Evolutionary conservation across 1,140 invertebrate species (phyloP).

Genomic region (Bombyx mandarina): DNA sequence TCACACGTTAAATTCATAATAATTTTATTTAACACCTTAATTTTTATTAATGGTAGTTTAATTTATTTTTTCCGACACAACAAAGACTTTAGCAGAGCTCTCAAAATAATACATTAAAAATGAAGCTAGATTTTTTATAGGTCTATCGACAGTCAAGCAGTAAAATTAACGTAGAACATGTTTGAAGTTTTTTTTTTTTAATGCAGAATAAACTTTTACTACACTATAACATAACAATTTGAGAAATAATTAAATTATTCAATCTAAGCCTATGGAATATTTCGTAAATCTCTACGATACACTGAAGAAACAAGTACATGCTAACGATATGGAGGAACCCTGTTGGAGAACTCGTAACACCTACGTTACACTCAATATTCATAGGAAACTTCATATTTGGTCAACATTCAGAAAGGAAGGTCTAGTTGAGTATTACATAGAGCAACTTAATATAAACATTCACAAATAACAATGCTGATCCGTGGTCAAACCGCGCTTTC

Average conservation of each 20-base stretch:
- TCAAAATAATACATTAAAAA: too few relatives aligned
- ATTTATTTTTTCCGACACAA: too few relatives aligned
- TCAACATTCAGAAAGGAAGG: slow-evolving; percentile 52
- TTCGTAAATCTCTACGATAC: slow-evolving; percentile 44
- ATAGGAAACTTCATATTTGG: slow-evolving; percentile 54
- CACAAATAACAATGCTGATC: slow-evolving; percentile 34
- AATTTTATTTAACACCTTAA: too few relatives aligned
- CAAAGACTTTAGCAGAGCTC: too few relatives aligned
- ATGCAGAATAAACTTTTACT: too few relatives aligned
- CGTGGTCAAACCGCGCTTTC: slow-evolving; percentile 38
- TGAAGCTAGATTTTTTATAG: too few relatives aligned
- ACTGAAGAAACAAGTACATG: slow-evolving; percentile 59
- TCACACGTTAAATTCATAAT: too few relatives aligned
- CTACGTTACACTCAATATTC: slow-evolving; percentile 40
- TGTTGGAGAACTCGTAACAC: slow-evolving; percentile 57
- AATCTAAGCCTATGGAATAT: slow-evolving; percentile 55
- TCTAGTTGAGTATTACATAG: slow-evolving; percentile 33
- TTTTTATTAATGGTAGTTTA: too few relatives aligned
- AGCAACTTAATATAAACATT: slow-evolving; percentile 41
- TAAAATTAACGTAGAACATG: too few relatives aligned
- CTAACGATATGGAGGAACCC: slow-evolving; percentile 69
- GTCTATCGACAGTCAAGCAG: too few relatives aligned
- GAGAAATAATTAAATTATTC: slow-evolving; percentile 31
- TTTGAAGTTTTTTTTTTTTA: too few relatives aligned
- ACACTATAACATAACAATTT: slow-evolving; percentile 11